These are phyloP conservation scores for Umimayanthus kanabou DNA, from an alignment of 92 coral and sea anemone species.

Conservation along the genomic window DNA sequence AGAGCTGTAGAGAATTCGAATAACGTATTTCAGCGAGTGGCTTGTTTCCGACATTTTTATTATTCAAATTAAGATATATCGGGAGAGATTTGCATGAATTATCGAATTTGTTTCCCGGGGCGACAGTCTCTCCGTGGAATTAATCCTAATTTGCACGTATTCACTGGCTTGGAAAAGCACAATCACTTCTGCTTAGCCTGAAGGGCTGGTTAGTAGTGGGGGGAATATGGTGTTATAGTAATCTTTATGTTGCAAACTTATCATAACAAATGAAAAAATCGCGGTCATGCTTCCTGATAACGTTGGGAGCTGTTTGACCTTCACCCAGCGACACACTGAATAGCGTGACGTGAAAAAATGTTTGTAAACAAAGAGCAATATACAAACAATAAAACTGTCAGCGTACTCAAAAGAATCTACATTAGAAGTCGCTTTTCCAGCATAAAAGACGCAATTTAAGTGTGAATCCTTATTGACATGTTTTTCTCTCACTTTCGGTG, in stretches of 20 bases:
- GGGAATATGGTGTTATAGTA: background rate
- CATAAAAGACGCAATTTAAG: background rate
- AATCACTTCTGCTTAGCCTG: background rate
- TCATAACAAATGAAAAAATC: background rate
- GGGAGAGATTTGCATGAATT: background rate
- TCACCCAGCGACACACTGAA: background rate
- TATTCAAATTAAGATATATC: constrained; percentile 1
- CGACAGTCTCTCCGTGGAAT: background rate
- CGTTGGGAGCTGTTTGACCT: background rate
- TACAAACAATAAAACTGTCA: constrained; percentile 30
- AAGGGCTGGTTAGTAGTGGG: background rate
- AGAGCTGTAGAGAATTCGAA: background rate
- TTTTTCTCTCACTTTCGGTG: background rate
- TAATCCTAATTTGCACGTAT: constrained; percentile 9
- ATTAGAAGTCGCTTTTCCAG: background rate
- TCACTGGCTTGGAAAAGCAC: background rate
- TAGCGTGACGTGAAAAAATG: constrained; percentile 21
- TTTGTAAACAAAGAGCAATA: constrained; percentile 15
- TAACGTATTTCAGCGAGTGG: background rate
- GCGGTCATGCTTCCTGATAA: background rate
- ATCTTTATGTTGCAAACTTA: too few species aligned
- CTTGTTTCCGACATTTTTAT: constrained; percentile 4
- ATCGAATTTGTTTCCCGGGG: background rate
- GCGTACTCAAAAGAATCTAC: constrained; percentile 8
- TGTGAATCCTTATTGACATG: background rate